Base-by-base conservation (phyloP, 1,140 invertebrate species). In the Artemia franciscana region DNA sequence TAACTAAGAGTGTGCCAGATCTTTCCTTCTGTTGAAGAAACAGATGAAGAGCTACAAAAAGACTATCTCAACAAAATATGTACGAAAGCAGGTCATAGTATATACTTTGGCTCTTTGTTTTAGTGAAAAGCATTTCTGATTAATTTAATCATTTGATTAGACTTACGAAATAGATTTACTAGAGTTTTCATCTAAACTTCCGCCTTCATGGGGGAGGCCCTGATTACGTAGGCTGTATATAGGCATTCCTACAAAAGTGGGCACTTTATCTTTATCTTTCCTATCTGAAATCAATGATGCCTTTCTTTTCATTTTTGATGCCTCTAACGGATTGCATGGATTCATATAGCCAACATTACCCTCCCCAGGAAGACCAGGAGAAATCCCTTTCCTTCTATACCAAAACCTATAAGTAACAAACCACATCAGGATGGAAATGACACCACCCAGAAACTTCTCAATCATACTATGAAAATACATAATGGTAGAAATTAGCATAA, bases 391-490 rank as follows among this genome's bases (percentile, higher is more conserved):
- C 24, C 79, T 71, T 57, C 74, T 78, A 73, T 83, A 95, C 82
- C 86, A 86, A 63, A 85, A 78, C 65, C 82, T 78, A 71, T 98
- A 98, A 0, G 88, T 92, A 23, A 90, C 71, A 77, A 86, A 94
- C 93, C 93, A 97, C 24, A 84, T 85, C 5, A 84, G 68, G 66
- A 95, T 82, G 2, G 91, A 91, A 67, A 88, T 76, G 18, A 84
- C 75, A 15, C 88, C 87, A 64, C 87, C 92, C 4, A 91, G 70
- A 60, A 98, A 83, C 73, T 98, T 97, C 71, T 96, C 91, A 25
- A 91, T 80, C 83, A 95, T 88, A 39, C 84, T 86, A 72, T 97
- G 93, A 76, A 91, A 96, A 73, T 94, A 93, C 0, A 95, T 74
- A 70, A 94, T 82, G 1, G 90, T 94, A n/a, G 81, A 82, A 1